A percentile compares a stretch with the other conserved stretches of the same genome.
Conservation (phyloP, 2,888 invertebrate species). For the Drosophila aldrichi region DNA sequence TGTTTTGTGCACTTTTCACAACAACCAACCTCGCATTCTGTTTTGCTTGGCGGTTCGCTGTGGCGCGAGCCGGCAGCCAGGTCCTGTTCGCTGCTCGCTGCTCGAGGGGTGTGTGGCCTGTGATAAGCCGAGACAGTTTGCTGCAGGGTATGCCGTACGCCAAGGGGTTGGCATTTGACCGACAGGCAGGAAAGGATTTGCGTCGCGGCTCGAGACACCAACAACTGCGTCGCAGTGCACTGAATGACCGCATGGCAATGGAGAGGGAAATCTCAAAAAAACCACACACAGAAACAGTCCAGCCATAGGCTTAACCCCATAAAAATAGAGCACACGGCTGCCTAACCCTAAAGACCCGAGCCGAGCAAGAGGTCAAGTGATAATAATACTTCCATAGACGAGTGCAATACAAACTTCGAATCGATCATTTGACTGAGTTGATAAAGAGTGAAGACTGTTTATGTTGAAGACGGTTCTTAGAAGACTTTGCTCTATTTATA, state of each 20-base stretch:
- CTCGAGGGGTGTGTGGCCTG: not conserved
- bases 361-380: slow-evolving; percentile 28
- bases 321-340: slow-evolving; percentile 21
- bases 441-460: no score
- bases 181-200: slow-evolving; percentile 29
- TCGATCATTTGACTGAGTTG: not conserved
- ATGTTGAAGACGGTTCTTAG: no score
- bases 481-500: no score
- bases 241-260: slow-evolving; percentile 7
- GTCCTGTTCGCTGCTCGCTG: not conserved
- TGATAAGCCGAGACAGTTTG: slow-evolving; percentile 16
- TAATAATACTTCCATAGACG: slow-evolving; percentile 8
- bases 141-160: slow-evolving; percentile 22
- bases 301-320: slow-evolving; percentile 33
- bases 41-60: slow-evolving; percentile 62
- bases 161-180: slow-evolving; percentile 32
- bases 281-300: slow-evolving; percentile 47
- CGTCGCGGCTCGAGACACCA: slow-evolving; percentile 15
- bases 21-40: slow-evolving; percentile 72
- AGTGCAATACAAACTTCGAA: not conserved
- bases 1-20: slow-evolving; percentile 71
- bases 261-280: slow-evolving; percentile 4
- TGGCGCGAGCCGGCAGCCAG: slow-evolving; percentile 33
- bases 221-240: slow-evolving; percentile 40
- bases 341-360: slow-evolving; percentile 5